phyloP scores from a whole-genome alignment of 2,113 vertebrate genomes.

The Ptyas mucosa region DNA sequence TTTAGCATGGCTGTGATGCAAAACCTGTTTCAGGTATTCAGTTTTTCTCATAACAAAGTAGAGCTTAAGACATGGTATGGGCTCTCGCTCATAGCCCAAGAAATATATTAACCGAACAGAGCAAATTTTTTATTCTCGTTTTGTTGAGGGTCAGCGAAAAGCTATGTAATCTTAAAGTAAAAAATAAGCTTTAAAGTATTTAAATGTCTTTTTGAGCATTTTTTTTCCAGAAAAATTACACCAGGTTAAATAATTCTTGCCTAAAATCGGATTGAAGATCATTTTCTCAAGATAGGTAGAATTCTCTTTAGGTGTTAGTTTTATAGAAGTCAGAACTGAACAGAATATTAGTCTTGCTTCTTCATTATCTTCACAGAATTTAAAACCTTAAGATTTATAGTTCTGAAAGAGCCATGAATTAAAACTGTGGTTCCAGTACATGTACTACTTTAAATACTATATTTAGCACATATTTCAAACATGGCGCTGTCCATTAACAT shows the following conservation, averaged over 20 bases:
- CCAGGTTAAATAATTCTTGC: neutral
- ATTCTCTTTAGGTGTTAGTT: neutral
- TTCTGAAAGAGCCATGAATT: neutral
- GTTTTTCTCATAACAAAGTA: neutral
- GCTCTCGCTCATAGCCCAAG: neutral
- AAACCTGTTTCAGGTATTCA: neutral
- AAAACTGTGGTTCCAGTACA: neutral
- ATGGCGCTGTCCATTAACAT: neutral
- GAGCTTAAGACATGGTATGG: neutral
- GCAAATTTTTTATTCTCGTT: neutral
- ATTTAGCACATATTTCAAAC: neutral
- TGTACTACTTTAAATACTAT: neutral
- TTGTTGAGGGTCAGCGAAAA: neutral
- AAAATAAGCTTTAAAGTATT: neutral
- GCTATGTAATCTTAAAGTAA: neutral
- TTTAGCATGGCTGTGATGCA: neutral
- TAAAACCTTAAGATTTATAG: neutral
- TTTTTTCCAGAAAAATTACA: neutral
- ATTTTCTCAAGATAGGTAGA: neutral
- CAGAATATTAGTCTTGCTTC: neutral
- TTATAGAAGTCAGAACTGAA: neutral
- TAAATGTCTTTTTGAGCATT: neutral
- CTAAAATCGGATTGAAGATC: neutral
- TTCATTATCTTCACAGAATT: neutral
- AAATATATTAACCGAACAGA: neutral